Base-by-base conservation (phyloP, 2,888 invertebrate genomes). In the Lasioglossum figueresi region DNA sequence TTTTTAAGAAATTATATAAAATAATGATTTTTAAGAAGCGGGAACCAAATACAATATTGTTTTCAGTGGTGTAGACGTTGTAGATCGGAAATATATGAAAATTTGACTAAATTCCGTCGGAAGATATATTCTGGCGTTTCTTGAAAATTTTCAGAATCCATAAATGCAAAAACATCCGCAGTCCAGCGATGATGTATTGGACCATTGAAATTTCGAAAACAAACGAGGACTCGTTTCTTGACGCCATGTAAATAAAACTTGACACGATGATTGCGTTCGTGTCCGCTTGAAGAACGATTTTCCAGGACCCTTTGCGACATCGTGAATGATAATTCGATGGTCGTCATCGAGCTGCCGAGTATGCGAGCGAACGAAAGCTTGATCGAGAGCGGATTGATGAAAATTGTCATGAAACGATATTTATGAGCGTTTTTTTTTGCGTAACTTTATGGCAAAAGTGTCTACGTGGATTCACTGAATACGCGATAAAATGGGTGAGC, bases 271-370 rank as follows among this genome's bases (percentile, higher is more conserved):
- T 68, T 71, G n/a, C 43, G 56, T 37, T 40, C 43, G 70, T 70
- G 52, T 2, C n/a, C 12, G 12, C 37, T 37, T 68, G 76, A 40
- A 37, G 56, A 80, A 86, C 84, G 79, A 79, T 70, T 77, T 77
- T 73, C 34, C 48, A 27, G 59, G 43, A 76, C 37, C 77, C 59
- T 81, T 43, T 72, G 16, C 48, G 68, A 59, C 37, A 68, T 75
- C 66, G 75, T 70, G 70, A 75, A 77, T 83, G 84, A 85, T 78
- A 87, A 85, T 86, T 90, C 81, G 82, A 85, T 88, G 90, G 88
- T 85, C 78, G 77, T 73, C 52, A 45, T 70, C 83, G 81, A 73
- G 82, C 77, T 31, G 72, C 31, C 40, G 82, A 45, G 75, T 82
- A 59, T 52, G 78, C 79, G 71, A 56, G 52, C 40, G 66, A 59